Base-by-base conservation (phyloP, 2,888 invertebrate species). In the Buathra laborator region DNA sequence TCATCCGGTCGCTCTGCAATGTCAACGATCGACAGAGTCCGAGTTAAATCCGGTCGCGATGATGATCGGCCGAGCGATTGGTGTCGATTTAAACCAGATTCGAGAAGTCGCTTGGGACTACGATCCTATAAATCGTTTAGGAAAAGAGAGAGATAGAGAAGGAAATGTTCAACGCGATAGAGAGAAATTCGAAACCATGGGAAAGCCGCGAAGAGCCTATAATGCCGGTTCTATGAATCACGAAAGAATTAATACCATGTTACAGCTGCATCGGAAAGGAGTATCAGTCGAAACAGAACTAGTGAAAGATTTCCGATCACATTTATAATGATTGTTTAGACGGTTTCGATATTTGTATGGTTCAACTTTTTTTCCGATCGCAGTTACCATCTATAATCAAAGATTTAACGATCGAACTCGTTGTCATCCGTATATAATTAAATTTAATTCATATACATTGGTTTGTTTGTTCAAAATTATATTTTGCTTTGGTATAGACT, bases 61-160 rank as follows among this genome's bases (percentile, higher is more conserved):
- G 76, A 76, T 76, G 81, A 81, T 76, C 76, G 70, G 62, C 12
- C 43, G 62, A 76, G 66, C 76, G 70, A 81, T 81, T 64, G 56
- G 81, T 80, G 72, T 80, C 80, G 72, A 80, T 70, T 81, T 70
- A 81, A 76, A 81, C 81, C 81, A 81, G 81, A 81, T 81, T 76
- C 53, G 24, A 76, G 62, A 19, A 53, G 70, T 24, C 62, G 44
- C 53, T 16, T 53, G 62, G 56, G 53, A 46, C 48, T 76, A 32
- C 32, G 66, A 74, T 46, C 56, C 72, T n/a, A 74, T 80, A 74
- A 80, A 80, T 72, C 72, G 72, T 46, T 80, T 67, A 53, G 53
- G 53, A 29, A 68, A 2, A 24, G 24, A 24, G 24, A 24, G 24
- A 24, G 24, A 24, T 24, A 24, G 1, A 24, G 24, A 24, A 24